phyloP scores from a whole-genome alignment of 2,113 vertebrate species.

The Triplophysa dalaica region DNA sequence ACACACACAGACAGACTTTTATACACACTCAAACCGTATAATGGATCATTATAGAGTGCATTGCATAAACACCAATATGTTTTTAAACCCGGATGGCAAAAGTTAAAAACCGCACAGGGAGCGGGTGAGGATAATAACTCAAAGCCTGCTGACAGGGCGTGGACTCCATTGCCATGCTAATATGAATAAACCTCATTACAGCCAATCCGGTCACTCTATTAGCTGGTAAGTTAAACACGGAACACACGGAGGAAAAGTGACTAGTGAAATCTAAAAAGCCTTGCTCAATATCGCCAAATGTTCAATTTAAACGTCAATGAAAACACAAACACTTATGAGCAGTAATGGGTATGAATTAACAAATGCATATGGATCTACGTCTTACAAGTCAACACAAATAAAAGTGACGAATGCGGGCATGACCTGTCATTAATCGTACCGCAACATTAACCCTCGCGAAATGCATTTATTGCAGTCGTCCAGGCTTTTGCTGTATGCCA shows the following conservation, averaged over 20 bases:
- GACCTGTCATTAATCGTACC: constrained; percentile 14
- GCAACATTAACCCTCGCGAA: constrained; percentile 11
- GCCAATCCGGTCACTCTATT: constrained; percentile 58
- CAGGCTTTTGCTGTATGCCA: constrained; percentile 9
- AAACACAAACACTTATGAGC: neutral
- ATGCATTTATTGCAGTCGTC: constrained; percentile 6
- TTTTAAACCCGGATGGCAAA: constrained; percentile 92
- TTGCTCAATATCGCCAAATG: neutral
- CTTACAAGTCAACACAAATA: neutral
- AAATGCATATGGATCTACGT: neutral
- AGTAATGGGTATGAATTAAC: neutral
- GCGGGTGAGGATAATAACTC: constrained; percentile 83
- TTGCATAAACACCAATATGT: constrained; percentile 97
- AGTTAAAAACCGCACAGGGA: constrained; percentile 74
- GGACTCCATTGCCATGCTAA: constrained; percentile 80
- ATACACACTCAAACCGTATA: constrained; percentile 75
- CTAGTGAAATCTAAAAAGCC: constrained; percentile 1
- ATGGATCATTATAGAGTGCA: constrained; percentile 97
- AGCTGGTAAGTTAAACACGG: constrained; percentile 39
- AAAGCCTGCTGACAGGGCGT: constrained; percentile 80
- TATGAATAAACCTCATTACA: constrained; percentile 72
- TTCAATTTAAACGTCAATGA: neutral
- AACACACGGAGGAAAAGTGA: constrained; percentile 45
- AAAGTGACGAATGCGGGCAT: neutral
- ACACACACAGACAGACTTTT: constrained; percentile 33